Conservation (phyloP, 92 coral and sea anemone species). For the Actinernus sp. region DNA sequence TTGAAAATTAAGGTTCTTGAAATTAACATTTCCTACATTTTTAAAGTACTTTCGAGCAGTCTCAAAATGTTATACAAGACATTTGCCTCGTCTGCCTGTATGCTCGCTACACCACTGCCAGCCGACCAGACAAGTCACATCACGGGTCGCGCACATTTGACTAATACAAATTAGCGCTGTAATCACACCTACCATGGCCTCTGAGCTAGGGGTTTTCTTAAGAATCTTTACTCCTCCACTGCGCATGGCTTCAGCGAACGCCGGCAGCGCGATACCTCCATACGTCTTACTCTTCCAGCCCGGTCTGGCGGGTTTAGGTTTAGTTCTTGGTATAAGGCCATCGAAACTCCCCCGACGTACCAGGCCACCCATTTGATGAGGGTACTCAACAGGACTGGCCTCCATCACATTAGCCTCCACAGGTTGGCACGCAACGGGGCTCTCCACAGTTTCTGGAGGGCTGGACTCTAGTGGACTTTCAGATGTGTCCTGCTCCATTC, state of each 20-base stretch:
- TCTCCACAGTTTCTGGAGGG: not conserved
- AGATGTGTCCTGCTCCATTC: constrained; percentile 4
- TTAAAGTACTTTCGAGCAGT: too few species aligned
- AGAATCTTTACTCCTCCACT: constrained; percentile 44
- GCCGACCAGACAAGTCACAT: too few species aligned
- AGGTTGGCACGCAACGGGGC: not conserved
- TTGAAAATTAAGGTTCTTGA: too few species aligned
- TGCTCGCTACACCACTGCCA: not conserved
- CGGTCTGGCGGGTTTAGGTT: constrained; percentile 79
- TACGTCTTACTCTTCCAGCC: constrained; percentile 76
- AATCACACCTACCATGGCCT: constrained; percentile 31
- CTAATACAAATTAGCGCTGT: too few species aligned
- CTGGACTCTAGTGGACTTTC: constrained; percentile 5
- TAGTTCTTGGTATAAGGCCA: constrained; percentile 57
- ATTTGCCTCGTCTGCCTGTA: too few species aligned
- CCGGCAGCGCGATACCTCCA: constrained; percentile 93
- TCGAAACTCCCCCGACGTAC: constrained; percentile 49
- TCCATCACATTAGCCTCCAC: constrained; percentile 26
- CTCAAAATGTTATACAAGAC: not conserved
- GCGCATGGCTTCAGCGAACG: constrained; percentile 82
- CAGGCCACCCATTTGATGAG: constrained; percentile 26
- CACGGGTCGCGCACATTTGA: too few species aligned
- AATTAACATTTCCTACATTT: too few species aligned
- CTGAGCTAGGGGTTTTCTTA: constrained; percentile 60
- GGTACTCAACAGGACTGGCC: constrained; percentile 32